Conservation (phyloP, 1,140 invertebrate species). For the Drosophila azteca region DNA sequence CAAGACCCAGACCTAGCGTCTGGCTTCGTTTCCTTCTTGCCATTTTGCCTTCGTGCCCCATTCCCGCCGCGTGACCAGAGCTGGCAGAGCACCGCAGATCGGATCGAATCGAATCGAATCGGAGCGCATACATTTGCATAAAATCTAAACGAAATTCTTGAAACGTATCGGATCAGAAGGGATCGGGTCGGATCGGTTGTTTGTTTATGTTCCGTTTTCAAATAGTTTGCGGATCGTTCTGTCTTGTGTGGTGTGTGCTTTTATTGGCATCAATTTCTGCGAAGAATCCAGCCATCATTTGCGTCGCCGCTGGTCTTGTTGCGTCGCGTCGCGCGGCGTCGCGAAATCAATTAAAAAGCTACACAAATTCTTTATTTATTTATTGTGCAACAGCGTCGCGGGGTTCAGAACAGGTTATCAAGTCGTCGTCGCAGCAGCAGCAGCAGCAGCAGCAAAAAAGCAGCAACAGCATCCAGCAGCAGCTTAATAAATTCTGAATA, state of each 20-base stretch:
- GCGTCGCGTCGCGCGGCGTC: conserved; percentile 29
- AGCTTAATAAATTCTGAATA: conserved; percentile 32
- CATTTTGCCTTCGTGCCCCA: conserved; percentile 34
- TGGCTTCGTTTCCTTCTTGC: conserved; percentile 30
- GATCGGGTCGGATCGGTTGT: conserved; percentile 5
- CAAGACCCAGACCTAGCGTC: conserved; percentile 3
- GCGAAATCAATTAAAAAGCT: conserved; percentile 79
- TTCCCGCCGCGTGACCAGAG: not conserved
- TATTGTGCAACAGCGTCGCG: conserved; percentile 70
- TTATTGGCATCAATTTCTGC: conserved; percentile 70
- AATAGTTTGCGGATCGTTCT: conserved; percentile 38
- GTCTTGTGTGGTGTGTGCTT: conserved; percentile 41
- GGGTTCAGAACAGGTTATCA: conserved; percentile 77
- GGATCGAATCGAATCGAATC: too few species aligned
- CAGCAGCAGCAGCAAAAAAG: not conserved
- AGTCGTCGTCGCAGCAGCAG: conserved; percentile 44
- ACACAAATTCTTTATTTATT: conserved; percentile 77
- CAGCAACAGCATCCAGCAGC: conserved; percentile 30
- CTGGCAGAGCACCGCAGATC: not conserved
- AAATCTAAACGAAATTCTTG: conserved; percentile 53
- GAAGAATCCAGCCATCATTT: conserved; percentile 73
- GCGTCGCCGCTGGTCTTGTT: conserved; percentile 51
- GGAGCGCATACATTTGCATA: conserved; percentile 59
- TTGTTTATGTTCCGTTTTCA: conserved; percentile 18
- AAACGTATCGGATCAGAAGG: not conserved